Evolutionary conservation across 2,113 vertebrate genomes (phyloP), one percentile per base, ranked within the genome.

Genomic region (Poecile atricapillus): DNA sequence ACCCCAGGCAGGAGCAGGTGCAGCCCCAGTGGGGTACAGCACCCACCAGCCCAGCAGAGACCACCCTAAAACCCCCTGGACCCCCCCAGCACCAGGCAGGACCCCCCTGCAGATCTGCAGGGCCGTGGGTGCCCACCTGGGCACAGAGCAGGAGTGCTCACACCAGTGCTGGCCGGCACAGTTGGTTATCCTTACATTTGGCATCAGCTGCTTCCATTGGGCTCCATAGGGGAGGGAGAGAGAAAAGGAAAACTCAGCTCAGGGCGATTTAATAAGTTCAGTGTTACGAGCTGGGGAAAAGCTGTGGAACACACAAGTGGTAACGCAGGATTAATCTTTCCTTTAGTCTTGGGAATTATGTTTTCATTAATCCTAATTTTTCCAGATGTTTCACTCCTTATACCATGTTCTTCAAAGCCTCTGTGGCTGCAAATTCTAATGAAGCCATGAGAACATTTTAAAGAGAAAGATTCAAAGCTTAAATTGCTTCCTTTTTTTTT

Each of bases 371-470:
- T 95, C 76, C 91, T 96, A 96, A 94, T 65, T 93, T 95, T 97
- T 98, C 97, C 98, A 98, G 97, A 98, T 98, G 98, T 98, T 96
- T 95, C 93, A 73, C 96, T 96, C 94, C 92, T 97, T 96, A 94
- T 87, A 91, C 95, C 93, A 91, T 22, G 87, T 65, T 96, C 97
- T 97, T 97, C 97, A 98, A 98, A 98, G 97, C 82, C 94, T 96
- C 94, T 90, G 92, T 47, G 96, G 94, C 95, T 97, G 91, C 78
- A 75, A 82, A 93, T 92, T 87, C 96, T 92, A 97, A 93, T 82
- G 96, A 96, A 97, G 95, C 95, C 76, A 56, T 84, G 96, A 96
- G 94, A 95, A 94, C 93, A 46, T 71, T 91, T 94, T 95, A 93
- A 94, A 89, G 93, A 86, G 85, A 78, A 64, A 55, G 84, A 96